Percentiles rank a stretch among this genome's conserved stretches.
phyloP scores from a whole-genome alignment of 2,888 invertebrate species.

The Agrotis clavis region DNA sequence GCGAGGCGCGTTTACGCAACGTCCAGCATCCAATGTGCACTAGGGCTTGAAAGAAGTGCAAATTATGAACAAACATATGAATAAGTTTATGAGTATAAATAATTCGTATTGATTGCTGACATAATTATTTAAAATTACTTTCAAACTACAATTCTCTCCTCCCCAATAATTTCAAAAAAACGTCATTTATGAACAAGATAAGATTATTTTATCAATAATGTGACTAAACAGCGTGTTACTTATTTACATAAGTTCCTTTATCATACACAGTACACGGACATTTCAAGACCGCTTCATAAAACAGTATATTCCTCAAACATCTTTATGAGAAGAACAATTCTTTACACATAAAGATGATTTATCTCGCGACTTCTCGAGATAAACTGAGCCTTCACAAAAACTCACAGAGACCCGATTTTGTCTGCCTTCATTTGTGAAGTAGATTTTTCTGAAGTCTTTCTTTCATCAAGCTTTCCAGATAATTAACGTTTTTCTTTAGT shows the following conservation, averaged over 20 bases:
- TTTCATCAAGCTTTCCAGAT: slow-evolving; percentile 15
- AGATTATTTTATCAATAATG: too few species aligned
- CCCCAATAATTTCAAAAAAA: too few species aligned
- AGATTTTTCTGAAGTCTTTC: slow-evolving; percentile 23
- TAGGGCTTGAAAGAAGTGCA: too few species aligned
- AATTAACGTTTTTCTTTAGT: slow-evolving; percentile 15
- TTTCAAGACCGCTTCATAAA: not conserved
- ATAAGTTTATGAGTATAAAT: too few species aligned
- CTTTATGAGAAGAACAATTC: slow-evolving; percentile 1
- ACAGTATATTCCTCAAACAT: not conserved
- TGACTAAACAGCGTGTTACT: too few species aligned
- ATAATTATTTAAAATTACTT: too few species aligned
- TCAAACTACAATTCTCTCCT: too few species aligned
- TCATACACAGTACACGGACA: not conserved
- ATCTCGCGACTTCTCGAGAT: slow-evolving; percentile 15
- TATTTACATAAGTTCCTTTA: not conserved
- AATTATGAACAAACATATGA: too few species aligned
- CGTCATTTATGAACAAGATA: too few species aligned
- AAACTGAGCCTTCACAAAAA: slow-evolving; percentile 28
- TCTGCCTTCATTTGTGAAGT: slow-evolving; percentile 6
- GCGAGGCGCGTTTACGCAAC: too few species aligned
- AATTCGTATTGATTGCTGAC: too few species aligned
- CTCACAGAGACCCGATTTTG: slow-evolving; percentile 6
- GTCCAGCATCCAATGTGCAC: too few species aligned
- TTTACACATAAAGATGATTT: slow-evolving; percentile 18